phyloP scores from a whole-genome alignment of 2,888 invertebrate genomes.

The Cryptocheilus praepositus region DNA sequence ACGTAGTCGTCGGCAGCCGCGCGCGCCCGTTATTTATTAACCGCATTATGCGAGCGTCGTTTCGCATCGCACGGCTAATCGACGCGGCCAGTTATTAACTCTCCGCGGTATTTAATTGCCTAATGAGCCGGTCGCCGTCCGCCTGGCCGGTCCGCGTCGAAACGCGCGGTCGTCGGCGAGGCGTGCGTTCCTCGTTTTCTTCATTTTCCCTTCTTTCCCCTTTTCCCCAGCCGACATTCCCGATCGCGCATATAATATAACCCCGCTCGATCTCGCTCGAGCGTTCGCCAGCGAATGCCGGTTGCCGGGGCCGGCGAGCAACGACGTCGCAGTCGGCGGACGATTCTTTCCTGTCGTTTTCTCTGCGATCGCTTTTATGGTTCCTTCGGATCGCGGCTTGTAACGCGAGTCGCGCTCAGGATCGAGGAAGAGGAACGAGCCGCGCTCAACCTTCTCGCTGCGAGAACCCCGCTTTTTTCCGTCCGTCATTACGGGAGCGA shows the following conservation, averaged over 20 bases:
- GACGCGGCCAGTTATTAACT: conserved; percentile 15
- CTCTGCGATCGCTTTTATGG: conserved; percentile 37
- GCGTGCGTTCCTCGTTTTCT: no score
- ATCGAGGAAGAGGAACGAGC: conserved; percentile 44
- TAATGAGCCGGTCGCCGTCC: conserved; percentile 6
- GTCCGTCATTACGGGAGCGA: conserved; percentile 14
- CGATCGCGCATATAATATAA: conserved; percentile 5
- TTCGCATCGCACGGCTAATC: conserved; percentile 5
- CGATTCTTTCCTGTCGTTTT: conserved; percentile 30
- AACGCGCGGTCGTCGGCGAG: no score
- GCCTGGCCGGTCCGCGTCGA: not conserved
- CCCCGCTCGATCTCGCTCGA: not conserved
- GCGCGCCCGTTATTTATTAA: conserved; percentile 5
- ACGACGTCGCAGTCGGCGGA: not conserved
- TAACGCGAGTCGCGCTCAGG: conserved; percentile 19
- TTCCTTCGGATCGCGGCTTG: conserved; percentile 23
- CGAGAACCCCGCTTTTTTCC: conserved; percentile 35
- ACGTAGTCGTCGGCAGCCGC: not conserved
- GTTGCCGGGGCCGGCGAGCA: not conserved
- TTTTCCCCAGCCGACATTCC: not conserved
- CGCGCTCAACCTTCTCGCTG: conserved; percentile 7
- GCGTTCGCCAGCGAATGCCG: not conserved
- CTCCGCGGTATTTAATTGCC: conserved; percentile 9
- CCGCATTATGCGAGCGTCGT: conserved; percentile 9
- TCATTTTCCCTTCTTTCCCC: not conserved